Percentiles rank a stretch among this genome's conserved stretches.
Conservation (phyloP, 2,888 invertebrate species). For the Drosophila antonietae region DNA sequence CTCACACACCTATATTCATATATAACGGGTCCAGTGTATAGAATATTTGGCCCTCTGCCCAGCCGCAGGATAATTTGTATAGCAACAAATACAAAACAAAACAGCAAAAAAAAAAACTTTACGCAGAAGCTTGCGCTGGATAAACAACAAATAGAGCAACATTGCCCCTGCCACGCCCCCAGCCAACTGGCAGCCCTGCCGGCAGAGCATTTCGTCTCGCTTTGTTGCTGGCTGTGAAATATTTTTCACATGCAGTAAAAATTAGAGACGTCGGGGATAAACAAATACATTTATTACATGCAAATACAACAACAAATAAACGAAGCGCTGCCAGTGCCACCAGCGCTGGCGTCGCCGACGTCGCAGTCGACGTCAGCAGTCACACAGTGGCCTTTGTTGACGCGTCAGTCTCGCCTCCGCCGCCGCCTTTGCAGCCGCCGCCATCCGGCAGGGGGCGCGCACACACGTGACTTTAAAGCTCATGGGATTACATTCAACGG, state of each 20-base stretch:
- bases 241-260: slow-evolving; percentile 70
- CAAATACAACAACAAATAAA: slow-evolving; percentile 67
- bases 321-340: slow-evolving; percentile 6
- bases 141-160: slow-evolving; percentile 57
- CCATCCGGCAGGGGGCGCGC: slow-evolving; percentile 32
- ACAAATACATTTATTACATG: slow-evolving; percentile 78
- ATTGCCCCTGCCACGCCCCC: slow-evolving; percentile 2
- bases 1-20: not conserved
- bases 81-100: slow-evolving; percentile 33
- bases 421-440: slow-evolving; percentile 20
- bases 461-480: slow-evolving; percentile 81
- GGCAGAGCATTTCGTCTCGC: slow-evolving; percentile 14
- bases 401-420: slow-evolving; percentile 45
- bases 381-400: slow-evolving; percentile 56
- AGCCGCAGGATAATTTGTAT: slow-evolving; percentile 78
- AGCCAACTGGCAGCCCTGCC: not conserved
- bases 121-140: slow-evolving; percentile 60
- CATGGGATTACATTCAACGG: slow-evolving; percentile 76
- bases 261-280: slow-evolving; percentile 74
- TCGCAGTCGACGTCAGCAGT: slow-evolving; percentile 29
- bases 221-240: slow-evolving; percentile 49
- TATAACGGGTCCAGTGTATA: slow-evolving; percentile 17
- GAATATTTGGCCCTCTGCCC: slow-evolving; percentile 51
- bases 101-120: slow-evolving; percentile 47
- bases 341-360: slow-evolving; percentile 8